These are phyloP conservation scores for Siniperca knerii DNA, from an alignment of 2,113 vertebrate genomes.

Conservation along the genomic window DNA sequence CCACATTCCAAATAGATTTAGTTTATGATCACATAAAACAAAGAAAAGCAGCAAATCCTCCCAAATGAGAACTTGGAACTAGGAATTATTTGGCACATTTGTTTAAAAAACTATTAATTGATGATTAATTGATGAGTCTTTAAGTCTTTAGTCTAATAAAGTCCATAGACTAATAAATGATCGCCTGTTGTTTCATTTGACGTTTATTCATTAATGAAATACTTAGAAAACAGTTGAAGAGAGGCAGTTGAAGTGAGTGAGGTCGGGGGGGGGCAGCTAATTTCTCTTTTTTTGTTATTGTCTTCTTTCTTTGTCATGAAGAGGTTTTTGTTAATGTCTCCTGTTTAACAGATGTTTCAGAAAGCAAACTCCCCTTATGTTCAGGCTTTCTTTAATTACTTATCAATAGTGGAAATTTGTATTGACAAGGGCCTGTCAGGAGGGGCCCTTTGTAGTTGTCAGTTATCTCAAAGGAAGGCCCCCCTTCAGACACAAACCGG, in stretches of 20 bases:
- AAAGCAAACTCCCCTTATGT: constrained; percentile 53
- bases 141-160: no score
- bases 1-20: background rate
- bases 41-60: background rate
- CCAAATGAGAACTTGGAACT: background rate
- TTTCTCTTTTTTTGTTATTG: constrained; percentile 39
- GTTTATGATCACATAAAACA: background rate
- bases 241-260: constrained; percentile 19
- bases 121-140: background rate
- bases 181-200: background rate
- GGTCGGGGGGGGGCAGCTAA: constrained; percentile 11
- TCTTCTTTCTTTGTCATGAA: constrained; percentile 30
- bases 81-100: background rate
- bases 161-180: no score
- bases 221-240: no score
- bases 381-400: constrained; percentile 82
- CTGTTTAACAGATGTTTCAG: constrained; percentile 86
- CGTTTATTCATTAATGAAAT: background rate
- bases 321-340: constrained; percentile 76
- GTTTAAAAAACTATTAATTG: background rate
- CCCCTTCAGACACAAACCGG: constrained; percentile 70
- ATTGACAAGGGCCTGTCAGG: constrained; percentile 86
- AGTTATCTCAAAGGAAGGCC: constrained; percentile 81
- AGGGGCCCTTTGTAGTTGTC: constrained; percentile 86
- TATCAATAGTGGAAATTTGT: constrained; percentile 88